A percentile compares a stretch with the other conserved stretches of the same genome.
Conservation (phyloP, 2,888 invertebrate species). For the Metellina segmentata region DNA sequence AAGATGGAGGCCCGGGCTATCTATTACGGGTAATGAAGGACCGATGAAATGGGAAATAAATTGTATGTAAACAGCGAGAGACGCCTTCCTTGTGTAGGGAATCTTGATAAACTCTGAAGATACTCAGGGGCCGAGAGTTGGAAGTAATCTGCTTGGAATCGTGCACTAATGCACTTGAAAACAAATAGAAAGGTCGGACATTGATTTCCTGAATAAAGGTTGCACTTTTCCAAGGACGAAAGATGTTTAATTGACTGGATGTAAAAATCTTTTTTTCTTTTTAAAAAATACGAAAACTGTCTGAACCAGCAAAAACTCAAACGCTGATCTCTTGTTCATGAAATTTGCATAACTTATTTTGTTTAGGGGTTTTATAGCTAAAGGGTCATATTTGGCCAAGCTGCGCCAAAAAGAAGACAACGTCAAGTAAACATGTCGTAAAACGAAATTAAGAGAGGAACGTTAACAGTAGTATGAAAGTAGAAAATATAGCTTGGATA, state of each 20-base stretch:
- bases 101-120: conserved; percentile 1
- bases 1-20: conserved; percentile 10
- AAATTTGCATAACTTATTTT: too few species aligned
- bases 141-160: neutral
- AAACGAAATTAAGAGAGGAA: too few species aligned
- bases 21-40: conserved; percentile 29
- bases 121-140: neutral
- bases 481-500: too few species aligned
- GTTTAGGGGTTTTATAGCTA: too few species aligned
- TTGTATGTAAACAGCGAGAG: conserved; percentile 18
- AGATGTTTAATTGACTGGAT: neutral
- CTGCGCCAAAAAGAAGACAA: too few species aligned
- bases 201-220: neutral
- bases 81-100: conserved; percentile 1
- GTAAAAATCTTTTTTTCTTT: too few species aligned
- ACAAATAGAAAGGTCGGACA: neutral
- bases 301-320: too few species aligned
- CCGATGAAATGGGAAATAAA: conserved; percentile 43
- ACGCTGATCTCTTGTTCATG: too few species aligned
- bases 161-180: neutral
- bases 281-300: too few species aligned
- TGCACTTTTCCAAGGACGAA: neutral
- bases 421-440: too few species aligned
- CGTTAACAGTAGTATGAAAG: too few species aligned
- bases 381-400: too few species aligned